Evolutionary conservation across 2,888 invertebrate species (phyloP), one percentile per base, ranked within the genome.

Genomic region (Tanytarsus gracilentus): DNA sequence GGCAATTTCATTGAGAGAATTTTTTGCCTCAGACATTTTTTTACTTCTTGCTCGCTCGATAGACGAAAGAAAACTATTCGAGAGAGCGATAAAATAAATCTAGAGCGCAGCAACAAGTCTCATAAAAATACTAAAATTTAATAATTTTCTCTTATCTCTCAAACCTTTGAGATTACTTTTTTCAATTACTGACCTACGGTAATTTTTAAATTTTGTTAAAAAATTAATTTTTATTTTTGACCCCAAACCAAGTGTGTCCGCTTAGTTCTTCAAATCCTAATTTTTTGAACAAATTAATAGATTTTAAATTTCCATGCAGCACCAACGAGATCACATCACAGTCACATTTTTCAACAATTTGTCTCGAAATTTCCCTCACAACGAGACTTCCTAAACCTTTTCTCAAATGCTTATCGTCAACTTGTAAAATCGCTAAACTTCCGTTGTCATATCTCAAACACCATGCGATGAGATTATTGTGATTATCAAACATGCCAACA

Each of bases 401-500:
- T 1, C 68, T 65, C 44, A 66, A 64, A 63, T 68, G 64, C 1
- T 64, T 48, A 2, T 68, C 66, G 40, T 66, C 66, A 1, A 69
- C 68, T 62, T 70, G 69, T 23, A 71, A 62, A 1, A 67, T 67
- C 4, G 68, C 70, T 2, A 70, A 63, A 6, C 68, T 67, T 14
- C 71, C 71, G 5, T 49, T 50, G 23, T 60, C 50, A 30, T 50
- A 60, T 4, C 50, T 65, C 5, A 73, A 64, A 62, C 71, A 72
- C 74, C 74, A 74, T 2, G 70, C 74, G 1, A 72, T 66, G 25
- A 73, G 61, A 53, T 71, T 65, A n/a, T 66, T 62, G 9, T 61
- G 65, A 0, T 63, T 63, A 62, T 67, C 73, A 1, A 67, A 73
- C 1, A 70, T 63, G 1, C 71, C 73, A 61, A 70, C 64, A 65